Percentiles rank a stretch among this genome's conserved stretches.
phyloP scores from a whole-genome alignment of 1,140 invertebrate genomes.

The Acromyrmex echinatior region DNA sequence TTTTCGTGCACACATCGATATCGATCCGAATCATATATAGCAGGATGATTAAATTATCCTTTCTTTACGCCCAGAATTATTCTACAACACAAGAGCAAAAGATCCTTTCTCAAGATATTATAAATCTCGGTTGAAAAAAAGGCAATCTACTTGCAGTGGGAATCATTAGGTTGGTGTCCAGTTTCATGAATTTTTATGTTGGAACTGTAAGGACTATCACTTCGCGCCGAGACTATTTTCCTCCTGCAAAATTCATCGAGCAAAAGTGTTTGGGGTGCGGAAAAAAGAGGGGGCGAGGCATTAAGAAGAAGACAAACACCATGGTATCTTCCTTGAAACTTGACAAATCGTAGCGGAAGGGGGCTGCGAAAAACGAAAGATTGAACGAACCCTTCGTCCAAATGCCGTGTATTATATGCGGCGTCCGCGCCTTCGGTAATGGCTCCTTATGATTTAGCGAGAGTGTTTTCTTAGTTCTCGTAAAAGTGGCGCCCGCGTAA shows the following conservation, averaged over 20 bases:
- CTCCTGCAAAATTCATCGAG: constrained; percentile 72
- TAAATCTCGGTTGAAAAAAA: neutral
- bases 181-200: constrained; percentile 57
- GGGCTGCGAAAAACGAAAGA: constrained; percentile 53
- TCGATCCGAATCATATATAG: neutral
- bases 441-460: constrained; percentile 80
- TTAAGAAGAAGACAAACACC: constrained; percentile 74
- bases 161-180: constrained; percentile 30
- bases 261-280: constrained; percentile 15
- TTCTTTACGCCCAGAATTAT: neutral
- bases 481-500: constrained; percentile 73
- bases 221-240: constrained; percentile 21
- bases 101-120: neutral
- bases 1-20: neutral
- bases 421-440: constrained; percentile 71
- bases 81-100: neutral
- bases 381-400: constrained; percentile 58
- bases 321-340: constrained; percentile 59
- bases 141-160: neutral
- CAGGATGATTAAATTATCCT: neutral
- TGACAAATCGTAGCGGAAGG: constrained; percentile 66
- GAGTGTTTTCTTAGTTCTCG: constrained; percentile 79
- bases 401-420: constrained; percentile 63
- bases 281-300: constrained; percentile 27
- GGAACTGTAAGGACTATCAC: neutral